A percentile compares a stretch with the other conserved stretches of the same genome.
Conservation (phyloP, 2,113 vertebrate species). For the Capra hircus region DNA sequence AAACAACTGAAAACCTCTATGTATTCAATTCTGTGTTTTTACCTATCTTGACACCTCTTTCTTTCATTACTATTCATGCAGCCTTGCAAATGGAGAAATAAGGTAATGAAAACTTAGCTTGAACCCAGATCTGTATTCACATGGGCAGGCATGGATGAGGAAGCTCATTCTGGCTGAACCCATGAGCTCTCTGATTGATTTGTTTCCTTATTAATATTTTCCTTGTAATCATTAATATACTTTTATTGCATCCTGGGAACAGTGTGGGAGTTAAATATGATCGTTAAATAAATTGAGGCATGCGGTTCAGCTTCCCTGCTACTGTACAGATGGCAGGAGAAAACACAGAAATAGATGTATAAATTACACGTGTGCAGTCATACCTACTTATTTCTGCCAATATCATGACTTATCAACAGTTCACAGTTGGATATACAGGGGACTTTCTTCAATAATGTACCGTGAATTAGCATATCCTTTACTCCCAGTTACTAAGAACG, state of each 20-base stretch:
- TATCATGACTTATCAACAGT: constrained; percentile 53
- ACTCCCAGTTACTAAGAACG: background rate
- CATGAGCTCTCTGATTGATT: constrained; percentile 9
- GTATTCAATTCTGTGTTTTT: background rate
- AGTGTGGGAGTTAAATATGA: constrained; percentile 23
- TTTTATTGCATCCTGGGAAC: constrained; percentile 53
- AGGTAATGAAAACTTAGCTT: background rate
- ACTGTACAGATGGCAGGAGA: constrained; percentile 24
- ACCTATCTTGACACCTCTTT: background rate
- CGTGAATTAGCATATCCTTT: background rate
- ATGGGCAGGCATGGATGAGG: background rate
- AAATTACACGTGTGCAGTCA: background rate
- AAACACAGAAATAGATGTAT: constrained; percentile 23
- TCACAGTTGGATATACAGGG: constrained; percentile 28
- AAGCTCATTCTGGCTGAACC: constrained; percentile 9
- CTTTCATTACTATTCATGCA: background rate
- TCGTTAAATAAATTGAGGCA: constrained; percentile 36
- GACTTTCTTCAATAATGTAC: background rate
- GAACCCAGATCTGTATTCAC: background rate
- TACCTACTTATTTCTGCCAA: background rate
- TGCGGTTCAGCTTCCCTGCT: background rate
- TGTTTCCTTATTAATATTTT: constrained; percentile 41
- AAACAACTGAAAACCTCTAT: background rate
- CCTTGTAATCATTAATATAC: constrained; percentile 41
- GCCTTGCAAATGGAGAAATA: background rate